These are phyloP conservation scores for Numida meleagris DNA, from an alignment of 2,113 vertebrate species.

Conservation along the genomic window DNA sequence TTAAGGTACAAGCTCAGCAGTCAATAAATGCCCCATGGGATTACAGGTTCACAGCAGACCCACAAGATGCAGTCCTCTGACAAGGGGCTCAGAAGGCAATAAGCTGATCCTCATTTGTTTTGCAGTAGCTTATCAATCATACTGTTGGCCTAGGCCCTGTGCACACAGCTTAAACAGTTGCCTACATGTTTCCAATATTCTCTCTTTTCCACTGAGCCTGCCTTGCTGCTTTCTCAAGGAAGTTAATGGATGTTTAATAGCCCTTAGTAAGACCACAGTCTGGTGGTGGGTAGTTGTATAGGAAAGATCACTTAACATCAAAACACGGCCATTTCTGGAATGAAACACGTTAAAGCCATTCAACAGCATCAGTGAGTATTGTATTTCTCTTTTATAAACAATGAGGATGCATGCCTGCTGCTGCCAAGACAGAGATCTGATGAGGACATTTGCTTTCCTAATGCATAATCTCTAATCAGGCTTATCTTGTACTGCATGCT, in stretches of 20 bases:
- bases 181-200: neutral
- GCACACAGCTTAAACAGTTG: neutral
- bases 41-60: neutral
- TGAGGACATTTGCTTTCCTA: slow-evolving; percentile 35
- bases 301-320: neutral
- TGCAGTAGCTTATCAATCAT: neutral
- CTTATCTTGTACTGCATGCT: slow-evolving; percentile 27
- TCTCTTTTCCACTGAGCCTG: neutral
- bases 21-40: neutral
- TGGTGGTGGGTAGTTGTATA: rapidly evolving
- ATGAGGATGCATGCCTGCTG: slow-evolving; percentile 10
- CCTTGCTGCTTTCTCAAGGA: neutral
- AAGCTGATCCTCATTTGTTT: neutral
- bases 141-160: neutral
- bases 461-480: slow-evolving; percentile 48
- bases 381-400: neutral
- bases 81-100: neutral
- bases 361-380: neutral
- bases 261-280: neutral
- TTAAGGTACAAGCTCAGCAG: neutral
- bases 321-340: neutral
- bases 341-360: neutral
- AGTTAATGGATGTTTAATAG: neutral
- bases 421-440: slow-evolving; percentile 30
- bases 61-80: neutral